Conservation (phyloP, 1,140 invertebrate genomes). For the Ceratoteleas bidentatus region DNA sequence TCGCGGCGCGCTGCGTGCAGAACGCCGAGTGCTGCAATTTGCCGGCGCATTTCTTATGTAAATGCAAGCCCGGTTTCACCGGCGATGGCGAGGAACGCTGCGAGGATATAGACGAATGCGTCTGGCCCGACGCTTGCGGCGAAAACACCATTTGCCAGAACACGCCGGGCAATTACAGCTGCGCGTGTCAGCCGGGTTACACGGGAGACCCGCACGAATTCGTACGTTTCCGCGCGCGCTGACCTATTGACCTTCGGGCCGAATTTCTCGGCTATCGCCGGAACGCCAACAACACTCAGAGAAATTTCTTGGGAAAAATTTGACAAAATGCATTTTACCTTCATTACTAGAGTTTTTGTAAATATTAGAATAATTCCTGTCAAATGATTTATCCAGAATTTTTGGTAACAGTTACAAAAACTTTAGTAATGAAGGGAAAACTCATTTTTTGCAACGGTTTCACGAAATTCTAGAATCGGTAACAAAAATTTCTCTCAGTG, state of each 20-base stretch:
- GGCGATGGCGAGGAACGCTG: conserved; percentile 93
- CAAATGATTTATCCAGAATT: too few relatives aligned
- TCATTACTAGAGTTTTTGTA: too few relatives aligned
- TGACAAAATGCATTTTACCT: too few relatives aligned
- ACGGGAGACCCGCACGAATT: conserved; percentile 93
- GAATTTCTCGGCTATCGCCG: too few relatives aligned
- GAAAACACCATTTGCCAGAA: conserved; percentile 91
- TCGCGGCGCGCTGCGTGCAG: conserved; percentile 91
- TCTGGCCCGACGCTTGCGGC: conserved; percentile 89
- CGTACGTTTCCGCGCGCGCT: conserved; percentile 77
- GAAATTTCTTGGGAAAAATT: too few relatives aligned
- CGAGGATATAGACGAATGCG: conserved; percentile 94
- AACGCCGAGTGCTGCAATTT: conserved; percentile 97
- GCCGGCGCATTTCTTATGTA: conserved; percentile 95
- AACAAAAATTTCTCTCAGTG: too few relatives aligned
- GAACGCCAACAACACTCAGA: too few relatives aligned
- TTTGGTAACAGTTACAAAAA: too few relatives aligned
- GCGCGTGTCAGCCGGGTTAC: conserved; percentile 90
- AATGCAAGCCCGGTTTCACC: conserved; percentile 94
- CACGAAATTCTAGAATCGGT: too few relatives aligned
- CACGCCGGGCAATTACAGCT: conserved; percentile 93
- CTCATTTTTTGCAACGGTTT: too few relatives aligned
- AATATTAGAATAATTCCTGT: too few relatives aligned
- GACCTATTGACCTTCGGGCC: neutral
- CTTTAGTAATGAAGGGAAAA: too few relatives aligned